A percentile compares a stretch with the other conserved stretches of the same genome.
Conservation (phyloP, 2,888 invertebrate genomes). For the Deilephila porcellus region DNA sequence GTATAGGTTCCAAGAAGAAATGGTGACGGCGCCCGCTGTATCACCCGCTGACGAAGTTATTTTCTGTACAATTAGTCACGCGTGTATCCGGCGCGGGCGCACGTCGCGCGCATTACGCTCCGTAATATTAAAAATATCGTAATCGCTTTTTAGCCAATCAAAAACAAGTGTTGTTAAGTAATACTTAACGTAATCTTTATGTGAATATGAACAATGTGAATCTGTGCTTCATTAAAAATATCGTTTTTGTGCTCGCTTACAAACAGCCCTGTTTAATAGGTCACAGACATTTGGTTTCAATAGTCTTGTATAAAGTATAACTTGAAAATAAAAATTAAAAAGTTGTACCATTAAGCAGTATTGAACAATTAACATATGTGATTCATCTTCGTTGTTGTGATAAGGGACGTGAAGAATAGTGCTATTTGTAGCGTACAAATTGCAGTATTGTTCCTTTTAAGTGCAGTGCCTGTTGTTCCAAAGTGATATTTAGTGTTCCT, state of each 20-base stretch:
- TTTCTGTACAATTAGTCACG: constrained; percentile 84
- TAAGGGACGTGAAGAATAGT: background rate
- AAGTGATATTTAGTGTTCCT: background rate
- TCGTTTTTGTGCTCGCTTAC: background rate
- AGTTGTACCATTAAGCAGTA: background rate
- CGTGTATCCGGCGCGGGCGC: constrained; percentile 79
- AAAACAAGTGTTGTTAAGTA: background rate
- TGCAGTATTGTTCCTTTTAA: background rate
- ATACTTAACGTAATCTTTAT: background rate
- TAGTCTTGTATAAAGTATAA: background rate
- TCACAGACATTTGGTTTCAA: background rate
- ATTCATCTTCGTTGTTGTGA: constrained; percentile 2
- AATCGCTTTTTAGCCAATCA: constrained; percentile 8
- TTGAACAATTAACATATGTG: background rate
- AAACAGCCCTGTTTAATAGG: background rate
- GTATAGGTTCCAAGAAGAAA: constrained; percentile 76
- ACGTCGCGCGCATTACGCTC: constrained; percentile 57
- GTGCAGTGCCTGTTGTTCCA: background rate
- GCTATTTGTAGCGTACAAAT: no score
- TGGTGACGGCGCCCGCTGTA: constrained; percentile 75
- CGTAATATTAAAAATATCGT: constrained; percentile 42
- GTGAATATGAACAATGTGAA: background rate
- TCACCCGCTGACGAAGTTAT: constrained; percentile 82
- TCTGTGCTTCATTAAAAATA: background rate
- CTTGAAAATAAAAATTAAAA: background rate